Conservation (phyloP, 2,888 invertebrate genomes). For the Hyalella azteca region DNA sequence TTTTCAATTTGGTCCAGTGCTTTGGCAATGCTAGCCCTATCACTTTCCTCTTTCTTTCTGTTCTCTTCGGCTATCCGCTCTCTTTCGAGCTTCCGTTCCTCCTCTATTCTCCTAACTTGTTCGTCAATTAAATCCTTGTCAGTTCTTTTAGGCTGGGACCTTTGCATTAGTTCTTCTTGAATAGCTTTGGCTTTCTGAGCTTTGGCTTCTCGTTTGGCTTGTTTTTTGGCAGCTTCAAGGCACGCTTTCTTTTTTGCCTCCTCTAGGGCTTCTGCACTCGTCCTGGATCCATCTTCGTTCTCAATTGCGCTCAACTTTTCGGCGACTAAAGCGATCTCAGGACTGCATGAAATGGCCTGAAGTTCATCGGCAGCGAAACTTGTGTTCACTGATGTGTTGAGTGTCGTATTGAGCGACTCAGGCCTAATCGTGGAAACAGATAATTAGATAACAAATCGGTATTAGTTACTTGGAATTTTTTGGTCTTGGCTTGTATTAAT, state of each 20-base stretch:
- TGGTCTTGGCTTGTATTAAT: too few relatives aligned
- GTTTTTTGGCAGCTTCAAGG: slow-evolving; percentile 19
- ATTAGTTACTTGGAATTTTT: too few relatives aligned
- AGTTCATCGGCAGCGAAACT: slow-evolving; percentile 27
- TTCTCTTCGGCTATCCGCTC: slow-evolving; percentile 14
- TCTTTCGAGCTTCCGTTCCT: slow-evolving; percentile 26
- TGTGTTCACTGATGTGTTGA: slow-evolving; percentile 57
- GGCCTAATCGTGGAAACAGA: slow-evolving; percentile 41
- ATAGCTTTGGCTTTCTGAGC: slow-evolving; percentile 1
- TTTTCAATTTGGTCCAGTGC: background rate
- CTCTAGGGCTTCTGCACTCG: slow-evolving; percentile 15
- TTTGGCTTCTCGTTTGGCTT: slow-evolving; percentile 11
- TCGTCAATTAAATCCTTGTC: slow-evolving; percentile 16
- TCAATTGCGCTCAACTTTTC: slow-evolving; percentile 28
- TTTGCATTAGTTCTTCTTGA: slow-evolving; percentile 5
- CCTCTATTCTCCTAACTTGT: slow-evolving; percentile 32
- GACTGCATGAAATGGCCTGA: slow-evolving; percentile 14
- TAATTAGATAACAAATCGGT: too few relatives aligned
- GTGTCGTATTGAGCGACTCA: slow-evolving; percentile 56
- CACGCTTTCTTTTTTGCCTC: slow-evolving; percentile 7
- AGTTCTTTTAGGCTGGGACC: slow-evolving; percentile 9
- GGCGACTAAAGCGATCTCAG: slow-evolving; percentile 6
- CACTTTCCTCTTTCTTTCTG: background rate
- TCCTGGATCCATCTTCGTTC: background rate
- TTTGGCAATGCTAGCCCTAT: background rate